Base-by-base conservation (phyloP, 2,113 vertebrate species). In the Aplodontia rufa region DNA sequence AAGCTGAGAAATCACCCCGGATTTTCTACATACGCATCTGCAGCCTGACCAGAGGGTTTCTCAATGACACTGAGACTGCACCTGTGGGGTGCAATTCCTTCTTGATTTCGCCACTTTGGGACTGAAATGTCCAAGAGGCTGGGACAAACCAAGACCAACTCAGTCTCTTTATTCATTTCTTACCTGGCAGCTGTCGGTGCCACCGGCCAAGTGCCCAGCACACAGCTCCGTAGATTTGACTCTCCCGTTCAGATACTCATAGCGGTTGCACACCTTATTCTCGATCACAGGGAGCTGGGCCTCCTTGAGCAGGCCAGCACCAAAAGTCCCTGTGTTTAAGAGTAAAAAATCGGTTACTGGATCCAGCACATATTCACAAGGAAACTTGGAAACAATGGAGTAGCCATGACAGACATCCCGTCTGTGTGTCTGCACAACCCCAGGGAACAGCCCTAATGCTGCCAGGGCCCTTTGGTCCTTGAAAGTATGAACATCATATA, bases 141-240 rank as follows among this genome's bases (percentile, higher is more conserved):
- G 11, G 40, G 35, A 16, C 6, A 6, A 35, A 32, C 60, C 55
- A 1, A 17, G 17, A 14, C 3, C 2, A 40, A 1, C 20, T 0
- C 0, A 5, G 10, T 17, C 40, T 76, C 55, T 11, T 3, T 2
- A 3, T 0, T 26, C 60, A 40, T 51, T 88, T 28, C 95, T 87
- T 98, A 99, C 99, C 99, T 99, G 99, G 95, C 99, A 99, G 90
- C 98, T 99, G 93, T 99, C 99, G 0, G 92, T 96, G 68, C 99
- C 99, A 69, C 99, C 99, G 0, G 98, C 98, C 92, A 99, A 98
- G 95, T 99, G 98, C 19, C 99, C 99, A 0, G 99, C 99, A 86
- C 99, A 99, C 89, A 99, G 99, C 97, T 99, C 99, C 0, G 98
- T 97, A 0, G 97, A 92, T 83, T 28, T 98, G 45, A 99, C 99